Evolutionary conservation across 2,888 invertebrate genomes (phyloP).

Genomic region (Aporophyla lueneburgensis): DNA sequence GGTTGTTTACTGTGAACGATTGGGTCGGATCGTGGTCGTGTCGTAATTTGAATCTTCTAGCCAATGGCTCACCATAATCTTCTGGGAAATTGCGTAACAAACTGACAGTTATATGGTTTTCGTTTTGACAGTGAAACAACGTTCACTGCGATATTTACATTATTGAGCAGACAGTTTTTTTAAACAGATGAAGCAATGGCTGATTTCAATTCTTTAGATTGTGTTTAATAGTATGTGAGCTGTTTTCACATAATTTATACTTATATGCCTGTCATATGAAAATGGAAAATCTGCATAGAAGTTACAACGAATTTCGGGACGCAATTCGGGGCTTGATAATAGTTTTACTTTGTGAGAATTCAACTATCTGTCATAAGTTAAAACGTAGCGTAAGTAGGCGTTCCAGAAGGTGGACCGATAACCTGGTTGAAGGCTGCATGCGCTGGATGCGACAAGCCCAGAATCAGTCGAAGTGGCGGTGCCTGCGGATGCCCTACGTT

Average conservation of each 20-base stretch:
- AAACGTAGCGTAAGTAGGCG: not conserved
- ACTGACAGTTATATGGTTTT: too few relatives aligned
- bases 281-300: not conserved
- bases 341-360: not conserved
- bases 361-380: not conserved
- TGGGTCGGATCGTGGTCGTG: conserved; percentile 35
- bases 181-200: too few relatives aligned
- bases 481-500: too few relatives aligned
- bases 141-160: too few relatives aligned
- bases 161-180: too few relatives aligned
- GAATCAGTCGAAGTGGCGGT: too few relatives aligned
- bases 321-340: not conserved
- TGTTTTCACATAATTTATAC: not conserved
- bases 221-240: too few relatives aligned
- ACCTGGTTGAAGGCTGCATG: too few relatives aligned
- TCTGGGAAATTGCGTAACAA: too few relatives aligned
- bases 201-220: too few relatives aligned
- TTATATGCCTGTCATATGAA: not conserved
- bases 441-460: too few relatives aligned
- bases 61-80: not conserved
- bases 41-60: not conserved
- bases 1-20: conserved; percentile 60
- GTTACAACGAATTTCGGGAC: not conserved
- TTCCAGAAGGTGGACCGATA: not conserved
- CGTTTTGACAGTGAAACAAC: too few relatives aligned